Evolutionary conservation across 2,113 vertebrate species (phyloP), one percentile per base, ranked within the genome.

Genomic region (Motacilla alba): DNA sequence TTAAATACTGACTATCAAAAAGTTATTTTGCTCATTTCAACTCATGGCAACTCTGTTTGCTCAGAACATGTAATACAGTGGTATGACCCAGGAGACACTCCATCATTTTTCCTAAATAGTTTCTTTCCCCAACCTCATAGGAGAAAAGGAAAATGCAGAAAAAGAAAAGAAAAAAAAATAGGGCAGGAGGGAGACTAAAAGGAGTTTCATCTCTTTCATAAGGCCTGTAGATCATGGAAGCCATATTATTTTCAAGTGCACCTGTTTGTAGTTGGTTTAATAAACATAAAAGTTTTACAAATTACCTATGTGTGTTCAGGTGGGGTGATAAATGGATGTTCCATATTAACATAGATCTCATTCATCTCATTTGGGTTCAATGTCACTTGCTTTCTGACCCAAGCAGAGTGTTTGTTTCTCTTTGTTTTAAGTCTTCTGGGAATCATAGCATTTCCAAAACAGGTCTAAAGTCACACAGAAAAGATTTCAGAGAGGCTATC

Each of bases 341-440:
- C 33, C 43, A 9, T 79, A 62, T 76, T 91, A 91, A 77, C 22
- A 62, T 19, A 90, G 62, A 72, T 60, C 77, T 82, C n/a, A 55
- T 89, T 82, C 49, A 39, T 92, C 49, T 94, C 23, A 27, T 93
- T 79, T 77, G 41, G 78, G 19, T 43, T 93, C 63, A 87, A 19
- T 50, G 64, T 70, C 59, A 23, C 22, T 85, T 88, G 47, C 62
- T 90, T 83, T 82, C 82, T 91, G 50, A 93, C 30, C 43, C 35
- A 88, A 63, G 55, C 15, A 68, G 28, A 63, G n/a, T 20, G 13
- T 24, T 77, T 90, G 7, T 28, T 67, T 94, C 50, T 67, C 37
- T 75, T 81, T 39, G 27, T 30, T 92, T 89, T 82, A 85, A 76
- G 16, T 63, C 72, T 69, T 74, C 67, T 76, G 90, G 75, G 72